Percentiles rank a stretch among this genome's conserved stretches.
These are phyloP conservation scores for Vespertilio murinus DNA, from an alignment of 2,797 vertebrate genomes.

Conservation along the genomic window DNA sequence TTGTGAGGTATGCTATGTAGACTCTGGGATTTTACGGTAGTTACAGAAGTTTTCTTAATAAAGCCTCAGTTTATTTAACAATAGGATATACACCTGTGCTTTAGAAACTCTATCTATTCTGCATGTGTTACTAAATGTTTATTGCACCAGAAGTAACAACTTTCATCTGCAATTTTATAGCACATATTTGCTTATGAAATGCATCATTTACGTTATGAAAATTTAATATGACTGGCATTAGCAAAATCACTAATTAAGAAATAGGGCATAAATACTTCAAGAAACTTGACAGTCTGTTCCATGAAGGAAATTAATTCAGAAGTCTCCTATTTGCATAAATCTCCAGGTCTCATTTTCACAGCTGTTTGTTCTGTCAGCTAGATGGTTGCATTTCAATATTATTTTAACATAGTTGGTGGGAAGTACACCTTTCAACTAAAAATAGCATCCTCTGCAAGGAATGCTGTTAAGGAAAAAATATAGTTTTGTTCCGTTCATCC, in stretches of 20 bases:
- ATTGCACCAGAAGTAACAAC: neutral
- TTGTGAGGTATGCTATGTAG: neutral
- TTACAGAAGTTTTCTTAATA: constrained; percentile 29
- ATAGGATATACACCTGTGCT: neutral
- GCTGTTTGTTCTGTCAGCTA: constrained; percentile 87
- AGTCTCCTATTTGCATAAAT: constrained; percentile 85
- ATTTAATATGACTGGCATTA: constrained; percentile 77
- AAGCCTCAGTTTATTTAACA: neutral
- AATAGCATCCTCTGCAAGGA: constrained; percentile 78
- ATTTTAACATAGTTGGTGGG: constrained; percentile 84
- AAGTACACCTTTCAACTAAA: constrained; percentile 85
- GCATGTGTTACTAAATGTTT: neutral
- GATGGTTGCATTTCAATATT: constrained; percentile 85
- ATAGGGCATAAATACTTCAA: constrained; percentile 80
- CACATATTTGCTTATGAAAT: constrained; percentile 62
- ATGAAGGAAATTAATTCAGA: constrained; percentile 85
- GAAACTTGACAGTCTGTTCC: constrained; percentile 81
- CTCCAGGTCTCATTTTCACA: constrained; percentile 84
- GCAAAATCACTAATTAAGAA: constrained; percentile 84
- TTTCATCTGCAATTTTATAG: constrained; percentile 39
- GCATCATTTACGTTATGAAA: constrained; percentile 74
- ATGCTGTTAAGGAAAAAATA: constrained; percentile 62
- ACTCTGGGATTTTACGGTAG: neutral
- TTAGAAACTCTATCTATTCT: neutral
- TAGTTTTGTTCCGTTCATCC: constrained; percentile 58